Conservation (phyloP, 2,113 vertebrate species). For the Cinclus cinclus region DNA sequence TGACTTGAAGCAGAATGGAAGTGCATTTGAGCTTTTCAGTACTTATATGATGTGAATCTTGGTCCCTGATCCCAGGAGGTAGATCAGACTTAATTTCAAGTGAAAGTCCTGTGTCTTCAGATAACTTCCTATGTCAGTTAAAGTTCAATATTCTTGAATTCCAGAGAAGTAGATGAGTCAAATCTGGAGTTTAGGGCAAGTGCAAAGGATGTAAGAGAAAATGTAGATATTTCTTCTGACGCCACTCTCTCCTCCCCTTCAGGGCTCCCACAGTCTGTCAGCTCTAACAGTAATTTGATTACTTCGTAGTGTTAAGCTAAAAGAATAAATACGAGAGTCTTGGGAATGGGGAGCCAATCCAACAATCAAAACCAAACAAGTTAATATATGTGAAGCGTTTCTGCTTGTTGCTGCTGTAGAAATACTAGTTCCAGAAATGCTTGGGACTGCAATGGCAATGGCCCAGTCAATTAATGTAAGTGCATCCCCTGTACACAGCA, state of each 20-base stretch:
- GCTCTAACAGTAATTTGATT: slow-evolving; percentile 62
- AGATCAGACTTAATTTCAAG: slow-evolving; percentile 59
- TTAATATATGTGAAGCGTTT: slow-evolving; percentile 54
- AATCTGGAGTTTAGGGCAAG: slow-evolving; percentile 28
- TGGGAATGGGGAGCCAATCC: slow-evolving; percentile 51
- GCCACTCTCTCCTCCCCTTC: not conserved
- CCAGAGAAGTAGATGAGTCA: not conserved
- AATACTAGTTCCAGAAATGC: not conserved
- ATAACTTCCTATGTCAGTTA: slow-evolving; percentile 39
- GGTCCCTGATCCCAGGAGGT: slow-evolving; percentile 37
- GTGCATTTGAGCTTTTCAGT: not conserved
- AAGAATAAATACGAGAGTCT: slow-evolving; percentile 64
- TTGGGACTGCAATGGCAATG: not conserved
- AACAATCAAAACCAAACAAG: slow-evolving; percentile 58
- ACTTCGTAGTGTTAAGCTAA: slow-evolving; percentile 64
- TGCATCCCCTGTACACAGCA: not conserved
- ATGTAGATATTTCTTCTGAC: not conserved
- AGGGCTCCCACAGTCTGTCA: slow-evolving; percentile 58
- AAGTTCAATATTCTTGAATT: slow-evolving; percentile 46
- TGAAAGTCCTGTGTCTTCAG: slow-evolving; percentile 41
- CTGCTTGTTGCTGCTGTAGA: not conserved
- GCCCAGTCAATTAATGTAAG: slow-evolving; percentile 9
- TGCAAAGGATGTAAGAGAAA: slow-evolving; percentile 6
- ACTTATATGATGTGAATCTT: not conserved
- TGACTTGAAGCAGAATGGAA: slow-evolving; percentile 19